Conservation (phyloP, 2,888 invertebrate genomes). For the Drosophila kuntzei region DNA sequence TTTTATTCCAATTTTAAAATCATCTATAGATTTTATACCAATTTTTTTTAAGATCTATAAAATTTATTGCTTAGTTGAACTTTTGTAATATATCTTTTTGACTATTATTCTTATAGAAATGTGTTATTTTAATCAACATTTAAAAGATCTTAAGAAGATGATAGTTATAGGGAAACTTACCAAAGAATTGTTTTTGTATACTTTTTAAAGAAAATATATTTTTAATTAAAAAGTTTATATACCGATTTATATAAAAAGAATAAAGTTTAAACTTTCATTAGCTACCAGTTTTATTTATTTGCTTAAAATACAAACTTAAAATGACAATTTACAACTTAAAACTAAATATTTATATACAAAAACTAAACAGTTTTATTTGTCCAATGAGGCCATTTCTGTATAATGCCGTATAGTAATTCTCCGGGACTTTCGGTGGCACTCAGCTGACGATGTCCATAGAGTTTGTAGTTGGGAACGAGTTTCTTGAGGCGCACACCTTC, state of each 20-base stretch:
- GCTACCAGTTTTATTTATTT: slow-evolving; percentile 32
- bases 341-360: background rate
- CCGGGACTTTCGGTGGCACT: slow-evolving; percentile 90
- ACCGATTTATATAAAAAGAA: background rate
- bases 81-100: too few species aligned
- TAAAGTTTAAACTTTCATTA: background rate
- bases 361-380: slow-evolving; percentile 35
- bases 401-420: slow-evolving; percentile 87
- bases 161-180: background rate
- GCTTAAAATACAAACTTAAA: slow-evolving; percentile 18
- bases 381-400: slow-evolving; percentile 90
- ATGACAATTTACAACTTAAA: slow-evolving; percentile 1
- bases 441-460: slow-evolving; percentile 90
- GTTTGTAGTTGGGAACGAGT: slow-evolving; percentile 88
- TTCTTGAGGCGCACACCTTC: slow-evolving; percentile 88
- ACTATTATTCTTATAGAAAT: too few species aligned
- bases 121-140: too few species aligned
- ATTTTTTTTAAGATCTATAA: too few species aligned
- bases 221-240: background rate
- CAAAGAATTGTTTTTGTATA: background rate
- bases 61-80: too few species aligned
- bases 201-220: background rate
- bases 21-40: too few species aligned
- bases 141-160: too few species aligned
- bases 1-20: too few species aligned